phyloP scores from a whole-genome alignment of 2,888 invertebrate genomes.

The Drosophila eohydei region DNA sequence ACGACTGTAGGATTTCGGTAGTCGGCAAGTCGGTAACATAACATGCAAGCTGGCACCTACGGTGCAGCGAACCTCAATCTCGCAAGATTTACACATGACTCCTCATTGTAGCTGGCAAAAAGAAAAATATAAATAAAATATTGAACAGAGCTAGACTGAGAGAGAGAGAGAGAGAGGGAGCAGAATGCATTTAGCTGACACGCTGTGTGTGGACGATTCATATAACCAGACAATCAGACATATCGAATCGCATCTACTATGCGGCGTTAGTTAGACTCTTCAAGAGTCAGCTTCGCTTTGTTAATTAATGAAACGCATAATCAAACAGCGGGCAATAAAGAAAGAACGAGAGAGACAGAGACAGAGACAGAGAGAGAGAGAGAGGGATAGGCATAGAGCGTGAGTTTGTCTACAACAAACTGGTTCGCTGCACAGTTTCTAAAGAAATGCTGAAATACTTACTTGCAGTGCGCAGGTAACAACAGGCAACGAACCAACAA shows the following conservation, averaged over 20 bases:
- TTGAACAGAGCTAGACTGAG: background rate
- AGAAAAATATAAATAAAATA: conserved; percentile 1
- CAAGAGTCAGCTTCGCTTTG: conserved; percentile 38
- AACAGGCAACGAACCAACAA: conserved; percentile 17
- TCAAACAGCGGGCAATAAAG: conserved; percentile 5
- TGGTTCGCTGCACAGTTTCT: conserved; percentile 52
- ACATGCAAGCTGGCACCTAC: conserved; percentile 77
- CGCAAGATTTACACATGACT: conserved; percentile 57
- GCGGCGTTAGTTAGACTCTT: conserved; percentile 43
- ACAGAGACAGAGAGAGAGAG: background rate
- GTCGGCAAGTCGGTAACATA: conserved; percentile 38
- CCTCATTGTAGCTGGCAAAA: conserved; percentile 17
- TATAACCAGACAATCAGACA: conserved; percentile 46
- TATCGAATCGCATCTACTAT: conserved; percentile 53
- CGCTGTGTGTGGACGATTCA: conserved; percentile 10
- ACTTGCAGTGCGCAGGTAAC: conserved; percentile 55
- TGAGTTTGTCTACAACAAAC: conserved; percentile 28
- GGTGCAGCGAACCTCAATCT: conserved; percentile 34
- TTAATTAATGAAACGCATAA: conserved; percentile 61
- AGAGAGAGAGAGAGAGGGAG: too few species aligned
- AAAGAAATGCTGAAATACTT: conserved; percentile 52
- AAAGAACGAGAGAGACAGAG: background rate
- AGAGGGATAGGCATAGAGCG: background rate
- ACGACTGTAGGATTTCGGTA: conserved; percentile 54
- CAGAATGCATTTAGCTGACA: background rate